phyloP scores from a whole-genome alignment of 2,797 vertebrate genomes.

The Ctenopoma kingsleyae region DNA sequence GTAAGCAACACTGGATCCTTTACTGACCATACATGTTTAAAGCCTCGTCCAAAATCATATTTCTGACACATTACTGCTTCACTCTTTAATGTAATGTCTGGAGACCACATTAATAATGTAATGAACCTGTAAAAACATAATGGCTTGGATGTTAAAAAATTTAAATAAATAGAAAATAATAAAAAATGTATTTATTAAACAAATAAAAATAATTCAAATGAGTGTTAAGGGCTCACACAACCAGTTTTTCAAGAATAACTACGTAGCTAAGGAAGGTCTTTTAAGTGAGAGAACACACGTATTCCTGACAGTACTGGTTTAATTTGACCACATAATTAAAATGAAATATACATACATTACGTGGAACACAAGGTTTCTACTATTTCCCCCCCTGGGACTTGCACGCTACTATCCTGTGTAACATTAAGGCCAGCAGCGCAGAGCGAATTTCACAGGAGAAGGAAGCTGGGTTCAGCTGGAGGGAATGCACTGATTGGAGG shows the following conservation, averaged over 20 bases:
- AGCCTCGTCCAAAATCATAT: neutral
- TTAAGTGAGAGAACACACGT: neutral
- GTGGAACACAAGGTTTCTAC: slow-evolving; percentile 33
- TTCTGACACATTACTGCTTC: neutral
- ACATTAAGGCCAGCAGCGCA: slow-evolving; percentile 63
- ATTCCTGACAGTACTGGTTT: neutral
- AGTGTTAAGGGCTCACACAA: slow-evolving; percentile 14
- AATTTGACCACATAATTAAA: slow-evolving; percentile 26
- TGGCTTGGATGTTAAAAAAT: too few relatives aligned
- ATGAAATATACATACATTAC: neutral
- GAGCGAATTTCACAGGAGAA: slow-evolving; percentile 57
- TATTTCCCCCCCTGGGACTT: slow-evolving; percentile 57
- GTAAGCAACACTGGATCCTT: slow-evolving; percentile 29
- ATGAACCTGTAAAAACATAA: neutral
- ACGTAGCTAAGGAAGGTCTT: too few relatives aligned
- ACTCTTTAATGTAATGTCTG: neutral
- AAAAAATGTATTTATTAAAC: too few relatives aligned
- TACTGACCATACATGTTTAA: slow-evolving; percentile 37
- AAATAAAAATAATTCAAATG: neutral
- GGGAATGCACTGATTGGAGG: slow-evolving; percentile 66
- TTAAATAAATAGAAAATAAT: too few relatives aligned
- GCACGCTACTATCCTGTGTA: slow-evolving; percentile 69
- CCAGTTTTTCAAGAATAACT: slow-evolving; percentile 5
- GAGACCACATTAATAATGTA: neutral
- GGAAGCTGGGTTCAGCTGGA: slow-evolving; percentile 63